A percentile compares a stretch with the other conserved stretches of the same genome.
Conservation (phyloP, 1,140 invertebrate genomes). For the Agrypnia vestita region DNA sequence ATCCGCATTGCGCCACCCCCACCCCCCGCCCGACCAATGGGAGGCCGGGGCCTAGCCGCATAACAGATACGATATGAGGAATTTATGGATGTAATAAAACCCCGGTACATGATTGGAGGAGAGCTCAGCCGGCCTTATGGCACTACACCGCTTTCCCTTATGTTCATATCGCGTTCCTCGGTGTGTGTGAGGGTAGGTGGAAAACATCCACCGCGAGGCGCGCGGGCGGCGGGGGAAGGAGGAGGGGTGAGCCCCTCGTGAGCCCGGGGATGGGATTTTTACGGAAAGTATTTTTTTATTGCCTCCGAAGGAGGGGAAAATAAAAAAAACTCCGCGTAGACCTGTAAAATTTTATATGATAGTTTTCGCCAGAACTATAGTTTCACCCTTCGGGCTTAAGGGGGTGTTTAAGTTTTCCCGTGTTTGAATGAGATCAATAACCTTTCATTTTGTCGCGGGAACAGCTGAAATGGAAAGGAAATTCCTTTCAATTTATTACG, state of each 20-base stretch:
- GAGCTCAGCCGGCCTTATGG: constrained; percentile 52
- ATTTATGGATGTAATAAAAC: constrained; percentile 79
- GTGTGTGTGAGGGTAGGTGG: constrained; percentile 38
- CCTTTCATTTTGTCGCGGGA: constrained; percentile 30
- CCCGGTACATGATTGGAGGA: constrained; percentile 73
- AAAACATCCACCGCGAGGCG: constrained; percentile 7
- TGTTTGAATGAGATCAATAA: constrained; percentile 44
- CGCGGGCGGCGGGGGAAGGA: too few species aligned
- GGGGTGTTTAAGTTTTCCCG: constrained; percentile 39
- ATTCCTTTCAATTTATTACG: too few species aligned
- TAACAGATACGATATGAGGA: constrained; percentile 72
- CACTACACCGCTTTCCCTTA: constrained; percentile 54
- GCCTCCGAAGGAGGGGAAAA: constrained; percentile 35
- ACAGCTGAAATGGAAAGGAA: not conserved
- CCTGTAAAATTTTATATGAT: constrained; percentile 55
- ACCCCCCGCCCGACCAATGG: constrained; percentile 72
- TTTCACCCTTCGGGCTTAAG: constrained; percentile 35
- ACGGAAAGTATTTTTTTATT: constrained; percentile 56
- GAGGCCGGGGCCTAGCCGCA: constrained; percentile 66
- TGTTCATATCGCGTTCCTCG: constrained; percentile 45
- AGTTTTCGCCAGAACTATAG: constrained; percentile 45
- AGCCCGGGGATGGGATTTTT: constrained; percentile 65
- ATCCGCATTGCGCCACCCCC: constrained; percentile 66
- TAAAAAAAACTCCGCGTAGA: constrained; percentile 47
- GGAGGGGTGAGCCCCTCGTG: not conserved